These are phyloP conservation scores for Eustalomyia histrio DNA, from an alignment of 2,888 invertebrate species.

Conservation along the genomic window DNA sequence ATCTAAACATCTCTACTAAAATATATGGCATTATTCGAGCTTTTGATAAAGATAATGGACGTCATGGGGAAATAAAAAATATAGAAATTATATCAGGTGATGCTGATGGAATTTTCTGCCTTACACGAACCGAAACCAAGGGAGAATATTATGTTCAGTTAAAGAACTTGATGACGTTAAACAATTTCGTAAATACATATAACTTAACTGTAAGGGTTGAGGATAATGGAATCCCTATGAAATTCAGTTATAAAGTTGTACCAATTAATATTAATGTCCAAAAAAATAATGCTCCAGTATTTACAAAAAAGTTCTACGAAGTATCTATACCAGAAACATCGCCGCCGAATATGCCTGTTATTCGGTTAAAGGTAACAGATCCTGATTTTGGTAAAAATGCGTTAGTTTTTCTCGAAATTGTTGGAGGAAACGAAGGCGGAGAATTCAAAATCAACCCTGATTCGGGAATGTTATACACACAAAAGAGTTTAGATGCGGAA, in stretches of 20 bases:
- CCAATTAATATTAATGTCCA: slow-evolving; percentile 89
- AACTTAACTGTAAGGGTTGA: slow-evolving; percentile 91
- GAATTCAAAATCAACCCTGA: slow-evolving; percentile 93
- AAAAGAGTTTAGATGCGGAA: slow-evolving; percentile 91
- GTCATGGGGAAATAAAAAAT: slow-evolving; percentile 90
- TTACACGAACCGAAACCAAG: slow-evolving; percentile 83
- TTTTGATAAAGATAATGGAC: slow-evolving; percentile 89
- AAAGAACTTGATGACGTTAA: slow-evolving; percentile 72
- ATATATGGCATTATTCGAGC: slow-evolving; percentile 94
- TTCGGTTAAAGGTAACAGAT: slow-evolving; percentile 92
- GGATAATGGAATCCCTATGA: slow-evolving; percentile 90
- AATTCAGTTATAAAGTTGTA: slow-evolving; percentile 88
- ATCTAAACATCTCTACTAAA: slow-evolving; percentile 85
- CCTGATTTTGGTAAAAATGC: slow-evolving; percentile 91
- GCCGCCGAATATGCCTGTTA: slow-evolving; percentile 92
- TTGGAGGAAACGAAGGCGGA: slow-evolving; percentile 93
- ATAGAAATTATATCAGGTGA: slow-evolving; percentile 94
- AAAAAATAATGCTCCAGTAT: slow-evolving; percentile 92
- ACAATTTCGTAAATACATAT: slow-evolving; percentile 85
- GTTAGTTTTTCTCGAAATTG: slow-evolving; percentile 91
- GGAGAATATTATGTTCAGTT: slow-evolving; percentile 91
- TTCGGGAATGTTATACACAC: slow-evolving; percentile 93
- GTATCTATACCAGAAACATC: slow-evolving; percentile 93
- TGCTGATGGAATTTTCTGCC: slow-evolving; percentile 92
- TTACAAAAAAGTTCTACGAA: slow-evolving; percentile 92